These are phyloP conservation scores for Nestor notabilis DNA, from an alignment of 2,113 vertebrate species.

Conservation along the genomic window DNA sequence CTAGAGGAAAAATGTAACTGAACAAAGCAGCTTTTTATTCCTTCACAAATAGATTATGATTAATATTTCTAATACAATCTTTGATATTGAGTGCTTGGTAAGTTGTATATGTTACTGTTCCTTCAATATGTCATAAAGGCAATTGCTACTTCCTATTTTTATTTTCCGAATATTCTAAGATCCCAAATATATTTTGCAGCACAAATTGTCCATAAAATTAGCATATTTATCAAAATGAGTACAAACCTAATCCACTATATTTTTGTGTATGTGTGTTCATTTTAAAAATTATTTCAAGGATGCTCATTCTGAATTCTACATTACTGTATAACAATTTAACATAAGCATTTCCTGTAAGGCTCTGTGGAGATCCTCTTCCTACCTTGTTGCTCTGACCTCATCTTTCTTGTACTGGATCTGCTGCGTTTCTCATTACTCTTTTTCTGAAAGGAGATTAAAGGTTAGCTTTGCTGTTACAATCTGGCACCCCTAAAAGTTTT, in stretches of 20 bases:
- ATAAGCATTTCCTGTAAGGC: neutral
- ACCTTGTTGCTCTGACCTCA: neutral
- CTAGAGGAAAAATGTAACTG: neutral
- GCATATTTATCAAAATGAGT: neutral
- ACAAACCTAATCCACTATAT: neutral
- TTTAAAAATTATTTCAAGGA: neutral
- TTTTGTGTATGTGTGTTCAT: rapidly evolving
- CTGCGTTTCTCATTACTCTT: neutral
- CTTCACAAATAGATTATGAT: neutral
- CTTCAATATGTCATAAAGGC: neutral
- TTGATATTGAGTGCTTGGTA: neutral
- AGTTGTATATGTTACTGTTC: neutral
- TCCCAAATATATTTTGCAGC: neutral
- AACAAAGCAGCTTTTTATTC: neutral
- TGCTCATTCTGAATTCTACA: neutral
- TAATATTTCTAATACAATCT: neutral
- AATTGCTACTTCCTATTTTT: neutral
- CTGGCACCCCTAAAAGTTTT: neutral
- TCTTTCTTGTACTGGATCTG: neutral
- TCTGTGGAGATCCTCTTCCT: neutral
- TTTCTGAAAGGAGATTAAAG: neutral
- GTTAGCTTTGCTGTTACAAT: neutral
- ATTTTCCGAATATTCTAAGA: neutral
- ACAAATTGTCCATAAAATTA: neutral
- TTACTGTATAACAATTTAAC: neutral